Evolutionary conservation across 2,888 invertebrate genomes (phyloP).

Genomic region (Diarsia rubi): DNA sequence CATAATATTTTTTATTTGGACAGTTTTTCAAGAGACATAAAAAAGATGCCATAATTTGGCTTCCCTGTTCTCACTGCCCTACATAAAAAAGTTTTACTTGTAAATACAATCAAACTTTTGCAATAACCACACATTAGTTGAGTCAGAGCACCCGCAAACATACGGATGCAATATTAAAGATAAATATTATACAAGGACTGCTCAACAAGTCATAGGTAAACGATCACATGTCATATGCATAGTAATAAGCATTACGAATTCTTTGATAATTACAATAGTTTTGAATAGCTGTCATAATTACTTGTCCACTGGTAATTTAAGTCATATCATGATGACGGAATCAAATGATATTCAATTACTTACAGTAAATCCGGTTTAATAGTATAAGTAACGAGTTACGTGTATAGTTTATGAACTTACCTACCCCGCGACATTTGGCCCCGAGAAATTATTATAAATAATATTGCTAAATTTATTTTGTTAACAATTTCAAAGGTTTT

Average conservation of each 20-base stretch:
- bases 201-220: slow-evolving; percentile 28
- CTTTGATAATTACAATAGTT: slow-evolving; percentile 32
- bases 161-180: slow-evolving; percentile 32
- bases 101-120: background rate
- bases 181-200: slow-evolving; percentile 48
- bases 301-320: slow-evolving; percentile 15
- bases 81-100: background rate
- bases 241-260: slow-evolving; percentile 33
- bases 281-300: slow-evolving; percentile 29
- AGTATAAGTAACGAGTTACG: slow-evolving; percentile 2
- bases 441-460: too few species aligned
- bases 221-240: slow-evolving; percentile 21
- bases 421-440: background rate
- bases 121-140: slow-evolving; percentile 22
- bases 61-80: background rate
- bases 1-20: background rate
- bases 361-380: slow-evolving; percentile 13
- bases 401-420: slow-evolving; percentile 9
- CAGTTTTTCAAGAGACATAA: background rate
- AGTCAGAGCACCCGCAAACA: slow-evolving; percentile 21
- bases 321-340: slow-evolving; percentile 27
- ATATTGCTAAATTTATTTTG: too few species aligned
- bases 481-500: too few species aligned
- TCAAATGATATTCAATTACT: background rate
- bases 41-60: background rate